A percentile compares a stretch with the other conserved stretches of the same genome.
Evolutionary conservation across 2,797 vertebrate genomes (phyloP).

Genomic region (Telmatherina bonti): DNA sequence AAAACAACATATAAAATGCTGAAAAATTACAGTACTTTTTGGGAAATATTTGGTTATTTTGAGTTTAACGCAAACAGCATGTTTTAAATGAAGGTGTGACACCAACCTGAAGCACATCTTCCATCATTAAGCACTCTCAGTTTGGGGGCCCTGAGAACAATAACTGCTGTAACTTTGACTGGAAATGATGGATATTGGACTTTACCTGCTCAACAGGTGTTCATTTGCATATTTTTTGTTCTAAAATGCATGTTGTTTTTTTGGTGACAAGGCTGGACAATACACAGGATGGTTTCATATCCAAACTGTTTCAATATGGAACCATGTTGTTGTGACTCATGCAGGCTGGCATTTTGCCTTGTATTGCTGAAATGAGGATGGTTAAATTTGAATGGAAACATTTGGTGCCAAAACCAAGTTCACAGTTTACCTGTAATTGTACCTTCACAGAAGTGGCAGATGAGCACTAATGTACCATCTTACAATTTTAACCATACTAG

Average conservation of each 20-base stretch:
- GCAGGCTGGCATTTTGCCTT: not conserved
- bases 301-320: not conserved
- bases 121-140: no score
- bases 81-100: not conserved
- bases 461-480: not conserved
- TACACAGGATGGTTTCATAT: not conserved
- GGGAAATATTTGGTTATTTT: not conserved
- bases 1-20: not conserved
- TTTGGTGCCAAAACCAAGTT: not conserved
- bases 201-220: not conserved
- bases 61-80: not conserved
- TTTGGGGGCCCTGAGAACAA: not conserved
- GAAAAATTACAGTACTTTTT: not conserved
- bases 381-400: not conserved
- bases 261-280: not conserved
- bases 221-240: not conserved
- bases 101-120: not conserved
- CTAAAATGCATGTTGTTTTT: not conserved
- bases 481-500: not conserved
- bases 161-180: not conserved
- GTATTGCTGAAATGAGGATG: not conserved
- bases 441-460: not conserved
- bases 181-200: not conserved
- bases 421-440: not conserved
- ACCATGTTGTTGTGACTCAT: not conserved